A percentile compares a stretch with the other conserved stretches of the same genome.
Conservation (phyloP, 1,140 invertebrate genomes). For the Holcopasites calliopsidis region DNA sequence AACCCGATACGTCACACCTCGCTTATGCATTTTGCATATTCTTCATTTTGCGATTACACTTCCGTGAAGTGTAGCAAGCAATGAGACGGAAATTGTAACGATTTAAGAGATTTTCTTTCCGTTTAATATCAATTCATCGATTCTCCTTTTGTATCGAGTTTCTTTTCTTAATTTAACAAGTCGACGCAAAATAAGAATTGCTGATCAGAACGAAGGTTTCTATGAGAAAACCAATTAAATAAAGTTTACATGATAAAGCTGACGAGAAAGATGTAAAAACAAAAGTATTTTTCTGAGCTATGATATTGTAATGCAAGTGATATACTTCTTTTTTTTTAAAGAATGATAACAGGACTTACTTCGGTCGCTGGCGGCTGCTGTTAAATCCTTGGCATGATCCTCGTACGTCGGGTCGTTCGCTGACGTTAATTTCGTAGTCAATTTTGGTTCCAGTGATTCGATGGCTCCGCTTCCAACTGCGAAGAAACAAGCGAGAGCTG, state of each 20-base stretch:
- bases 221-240: too few species aligned
- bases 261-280: too few species aligned
- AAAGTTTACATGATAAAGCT: too few species aligned
- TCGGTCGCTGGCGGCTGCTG: constrained; percentile 62
- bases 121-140: too few species aligned
- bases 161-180: too few species aligned
- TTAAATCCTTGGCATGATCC: constrained; percentile 53
- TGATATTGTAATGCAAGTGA: neutral
- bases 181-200: too few species aligned
- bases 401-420: constrained; percentile 29
- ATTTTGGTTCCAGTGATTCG: constrained; percentile 34
- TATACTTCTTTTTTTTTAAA: neutral
- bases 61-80: neutral
- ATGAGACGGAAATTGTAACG: too few species aligned
- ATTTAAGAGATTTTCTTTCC: too few species aligned
- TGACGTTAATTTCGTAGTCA: constrained; percentile 50
- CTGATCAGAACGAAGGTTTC: too few species aligned
- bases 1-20: neutral
- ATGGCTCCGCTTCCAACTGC: constrained; percentile 47
- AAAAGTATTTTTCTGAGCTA: neutral
- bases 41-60: neutral
- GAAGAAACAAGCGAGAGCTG: constrained; percentile 38
- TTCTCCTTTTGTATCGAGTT: too few species aligned
- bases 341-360: constrained; percentile 42
- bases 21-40: neutral